Evolutionary conservation across 2,888 invertebrate species (phyloP).

Genomic region (Bellardia pandia): DNA sequence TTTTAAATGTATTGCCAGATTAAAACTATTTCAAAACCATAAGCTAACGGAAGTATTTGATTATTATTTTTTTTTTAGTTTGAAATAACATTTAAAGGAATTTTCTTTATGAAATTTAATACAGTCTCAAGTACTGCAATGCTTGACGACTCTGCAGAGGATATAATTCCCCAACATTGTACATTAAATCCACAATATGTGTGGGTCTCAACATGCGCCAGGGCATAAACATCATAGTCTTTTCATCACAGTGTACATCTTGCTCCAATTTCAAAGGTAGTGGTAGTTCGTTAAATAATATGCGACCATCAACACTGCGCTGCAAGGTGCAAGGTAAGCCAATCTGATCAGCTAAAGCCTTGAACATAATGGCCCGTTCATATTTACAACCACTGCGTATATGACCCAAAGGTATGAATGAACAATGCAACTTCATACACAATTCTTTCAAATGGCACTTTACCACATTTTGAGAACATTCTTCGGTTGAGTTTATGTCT

Average conservation of each 20-base stretch:
- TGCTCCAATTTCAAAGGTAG: constrained; percentile 83
- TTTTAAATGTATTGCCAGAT: constrained; percentile 12
- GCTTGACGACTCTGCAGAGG: constrained; percentile 82
- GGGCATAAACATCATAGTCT: constrained; percentile 82
- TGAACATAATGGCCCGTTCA: constrained; percentile 88
- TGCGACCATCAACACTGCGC: constrained; percentile 85
- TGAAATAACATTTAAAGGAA: not conserved
- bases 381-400: constrained; percentile 86
- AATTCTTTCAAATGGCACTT: constrained; percentile 85
- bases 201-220: constrained; percentile 86
- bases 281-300: constrained; percentile 88
- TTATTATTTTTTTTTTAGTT: not conserved
- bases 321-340: constrained; percentile 87
- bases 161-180: constrained; percentile 80
- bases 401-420: constrained; percentile 86
- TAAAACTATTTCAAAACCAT: not conserved
- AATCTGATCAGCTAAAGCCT: constrained; percentile 87
- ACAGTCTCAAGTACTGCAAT: constrained; percentile 79
- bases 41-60: not conserved
- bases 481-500: constrained; percentile 83
- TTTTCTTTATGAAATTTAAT: constrained; percentile 59
- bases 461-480: constrained; percentile 83
- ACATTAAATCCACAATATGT: constrained; percentile 87
- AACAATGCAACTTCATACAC: constrained; percentile 83
- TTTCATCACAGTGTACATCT: constrained; percentile 79